Percentiles rank a stretch among this genome's conserved stretches.
phyloP scores from a whole-genome alignment of 1,140 invertebrate genomes.

The Acyrthosiphon pisum region DNA sequence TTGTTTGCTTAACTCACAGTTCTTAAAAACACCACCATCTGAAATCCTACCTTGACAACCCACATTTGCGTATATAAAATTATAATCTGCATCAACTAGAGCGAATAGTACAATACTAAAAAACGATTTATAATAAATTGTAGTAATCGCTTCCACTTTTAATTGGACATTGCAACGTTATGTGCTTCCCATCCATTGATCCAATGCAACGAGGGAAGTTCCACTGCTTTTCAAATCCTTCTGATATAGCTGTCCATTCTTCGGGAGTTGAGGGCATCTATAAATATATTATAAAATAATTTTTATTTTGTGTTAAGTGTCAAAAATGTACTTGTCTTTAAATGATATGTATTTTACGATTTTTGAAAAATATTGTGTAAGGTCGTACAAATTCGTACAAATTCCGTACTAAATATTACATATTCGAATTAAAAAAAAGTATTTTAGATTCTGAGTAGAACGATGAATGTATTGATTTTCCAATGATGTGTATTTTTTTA shows the following conservation, averaged over 20 bases:
- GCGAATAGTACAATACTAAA: no score
- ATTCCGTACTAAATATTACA: no score
- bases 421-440: no score
- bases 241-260: conserved; percentile 62
- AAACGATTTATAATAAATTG: conserved; percentile 47
- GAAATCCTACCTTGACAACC: conserved; percentile 60
- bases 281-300: conserved; percentile 29
- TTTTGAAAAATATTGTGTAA: no score
- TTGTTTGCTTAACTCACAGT: conserved; percentile 59
- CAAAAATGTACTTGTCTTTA: no score
- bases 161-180: conserved; percentile 62
- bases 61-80: conserved; percentile 58
- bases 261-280: conserved; percentile 60
- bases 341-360: no score
- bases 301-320: no score
- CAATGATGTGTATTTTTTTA: no score
- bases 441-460: no score
- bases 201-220: conserved; percentile 62
- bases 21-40: conserved; percentile 63
- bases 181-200: conserved; percentile 64
- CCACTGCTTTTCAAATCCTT: conserved; percentile 60
- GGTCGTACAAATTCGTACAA: no score
- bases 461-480: no score
- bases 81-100: no score
- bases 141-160: conserved; percentile 60